These are phyloP conservation scores for Hypolimnas misippus DNA, from an alignment of 2,888 invertebrate genomes.

Conservation along the genomic window DNA sequence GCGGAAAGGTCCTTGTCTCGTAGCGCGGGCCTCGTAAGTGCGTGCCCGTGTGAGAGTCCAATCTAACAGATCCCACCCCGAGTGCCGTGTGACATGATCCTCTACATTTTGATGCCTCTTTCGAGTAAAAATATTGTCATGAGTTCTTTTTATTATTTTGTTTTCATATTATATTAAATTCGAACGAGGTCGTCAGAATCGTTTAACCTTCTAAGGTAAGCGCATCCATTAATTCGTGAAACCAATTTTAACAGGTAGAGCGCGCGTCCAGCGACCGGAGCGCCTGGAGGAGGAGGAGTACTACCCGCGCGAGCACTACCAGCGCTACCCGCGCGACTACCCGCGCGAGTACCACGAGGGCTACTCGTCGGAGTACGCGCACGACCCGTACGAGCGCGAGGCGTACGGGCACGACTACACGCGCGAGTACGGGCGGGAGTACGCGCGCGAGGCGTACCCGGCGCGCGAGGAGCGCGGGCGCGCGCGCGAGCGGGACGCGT, in stretches of 20 bases:
- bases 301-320: slow-evolving; percentile 53
- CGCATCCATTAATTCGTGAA: slow-evolving; percentile 4
- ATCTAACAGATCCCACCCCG: slow-evolving; percentile 41
- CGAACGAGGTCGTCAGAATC: slow-evolving; percentile 5
- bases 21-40: slow-evolving; percentile 66
- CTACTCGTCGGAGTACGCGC: slow-evolving; percentile 56
- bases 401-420: slow-evolving; percentile 68
- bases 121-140: background rate
- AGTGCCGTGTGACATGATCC: slow-evolving; percentile 49
- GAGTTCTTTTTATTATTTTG: background rate
- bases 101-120: slow-evolving; percentile 5
- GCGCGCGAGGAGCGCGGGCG: slow-evolving; percentile 72
- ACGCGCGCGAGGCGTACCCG: slow-evolving; percentile 81
- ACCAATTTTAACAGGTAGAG: slow-evolving; percentile 55
- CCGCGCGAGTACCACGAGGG: slow-evolving; percentile 61
- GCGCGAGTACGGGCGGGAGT: slow-evolving; percentile 68
- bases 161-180: background rate
- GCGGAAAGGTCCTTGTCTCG: slow-evolving; percentile 63
- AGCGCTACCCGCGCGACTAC: slow-evolving; percentile 52
- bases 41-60: slow-evolving; percentile 50
- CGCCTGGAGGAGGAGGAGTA: slow-evolving; percentile 85
- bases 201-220: background rate
- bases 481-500: slow-evolving; percentile 70
- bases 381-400: slow-evolving; percentile 67
- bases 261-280: slow-evolving; percentile 80